These are phyloP conservation scores for Ricordea florida DNA, from an alignment of 92 coral and sea anemone species.

Conservation along the genomic window DNA sequence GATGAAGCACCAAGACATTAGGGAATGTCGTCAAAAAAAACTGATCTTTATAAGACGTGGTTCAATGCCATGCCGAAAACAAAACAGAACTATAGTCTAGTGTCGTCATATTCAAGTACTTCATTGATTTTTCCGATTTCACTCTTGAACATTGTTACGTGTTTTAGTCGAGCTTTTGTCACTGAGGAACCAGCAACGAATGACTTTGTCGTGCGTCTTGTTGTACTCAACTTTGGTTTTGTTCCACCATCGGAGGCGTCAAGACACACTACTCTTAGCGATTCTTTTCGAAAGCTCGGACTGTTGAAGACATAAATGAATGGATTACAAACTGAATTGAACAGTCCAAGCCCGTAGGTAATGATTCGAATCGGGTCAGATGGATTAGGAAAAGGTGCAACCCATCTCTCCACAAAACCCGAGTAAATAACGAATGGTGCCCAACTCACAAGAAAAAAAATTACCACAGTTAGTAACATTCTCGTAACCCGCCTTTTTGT, in stretches of 20 bases:
- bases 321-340: slow-evolving; percentile 84
- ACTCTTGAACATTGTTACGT: no score
- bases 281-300: slow-evolving; percentile 67
- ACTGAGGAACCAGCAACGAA: no score
- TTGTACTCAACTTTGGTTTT: no score
- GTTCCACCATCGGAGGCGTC: slow-evolving; percentile 30
- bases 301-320: slow-evolving; percentile 82
- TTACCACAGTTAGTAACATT: slow-evolving; percentile 77
- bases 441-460: slow-evolving; percentile 71
- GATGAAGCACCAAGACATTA: no score
- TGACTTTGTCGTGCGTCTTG: no score
- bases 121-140: no score
- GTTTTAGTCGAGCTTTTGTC: no score
- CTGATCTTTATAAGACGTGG: no score
- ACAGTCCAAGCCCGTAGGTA: slow-evolving; percentile 65
- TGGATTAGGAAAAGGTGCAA: slow-evolving; percentile 86
- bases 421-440: slow-evolving; percentile 73
- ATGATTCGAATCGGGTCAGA: slow-evolving; percentile 65
- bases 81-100: no score
- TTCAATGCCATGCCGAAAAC: no score
- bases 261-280: slow-evolving; percentile 67
- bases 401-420: slow-evolving; percentile 80
- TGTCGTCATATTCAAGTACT: no score
- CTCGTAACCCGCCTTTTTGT: slow-evolving; percentile 73
- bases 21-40: no score